phyloP scores from a whole-genome alignment of 2,113 vertebrate genomes.

The Trinectes maculatus region DNA sequence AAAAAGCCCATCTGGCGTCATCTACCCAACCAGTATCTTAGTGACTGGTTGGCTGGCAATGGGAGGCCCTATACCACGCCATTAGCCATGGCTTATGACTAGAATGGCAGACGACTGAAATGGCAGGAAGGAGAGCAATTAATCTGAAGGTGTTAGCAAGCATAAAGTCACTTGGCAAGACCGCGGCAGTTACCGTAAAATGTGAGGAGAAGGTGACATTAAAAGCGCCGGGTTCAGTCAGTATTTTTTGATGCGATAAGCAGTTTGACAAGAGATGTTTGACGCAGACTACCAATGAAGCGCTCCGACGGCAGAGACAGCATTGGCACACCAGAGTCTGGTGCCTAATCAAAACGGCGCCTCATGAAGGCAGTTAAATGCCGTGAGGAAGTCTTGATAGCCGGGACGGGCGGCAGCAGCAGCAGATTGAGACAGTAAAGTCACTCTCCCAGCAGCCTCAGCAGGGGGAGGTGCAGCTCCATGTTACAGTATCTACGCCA shows the following conservation, averaged over 20 bases:
- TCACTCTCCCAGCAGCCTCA: constrained; percentile 41
- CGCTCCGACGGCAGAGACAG: constrained; percentile 10
- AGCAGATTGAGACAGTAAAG: constrained; percentile 79
- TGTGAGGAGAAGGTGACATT: constrained; percentile 49
- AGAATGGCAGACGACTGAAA: constrained; percentile 64
- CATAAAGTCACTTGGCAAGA: constrained; percentile 63
- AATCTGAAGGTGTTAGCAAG: constrained; percentile 69
- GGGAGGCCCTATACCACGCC: constrained; percentile 68
- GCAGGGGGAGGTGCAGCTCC: constrained; percentile 66
- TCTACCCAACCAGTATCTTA: constrained; percentile 56
- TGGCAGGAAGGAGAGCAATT: constrained; percentile 66
- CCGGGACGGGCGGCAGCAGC: constrained; percentile 53
- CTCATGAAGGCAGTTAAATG: constrained; percentile 69
- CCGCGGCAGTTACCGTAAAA: constrained; percentile 51
- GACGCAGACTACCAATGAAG: constrained; percentile 45
- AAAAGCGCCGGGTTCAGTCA: constrained; percentile 49
- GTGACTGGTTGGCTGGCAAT: constrained; percentile 66
- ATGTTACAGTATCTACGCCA: constrained; percentile 67
- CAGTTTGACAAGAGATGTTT: constrained; percentile 53
- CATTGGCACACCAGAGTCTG: constrained; percentile 44
- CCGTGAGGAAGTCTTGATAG: constrained; percentile 63
- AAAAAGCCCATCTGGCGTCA: constrained; percentile 74
- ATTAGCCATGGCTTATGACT: constrained; percentile 75
- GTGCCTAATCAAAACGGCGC: constrained; percentile 59
- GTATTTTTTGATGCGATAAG: constrained; percentile 65